Percentiles rank a stretch among this genome's conserved stretches.
Conservation (phyloP, 1,140 invertebrate species). For the Drosophila simulans region DNA sequence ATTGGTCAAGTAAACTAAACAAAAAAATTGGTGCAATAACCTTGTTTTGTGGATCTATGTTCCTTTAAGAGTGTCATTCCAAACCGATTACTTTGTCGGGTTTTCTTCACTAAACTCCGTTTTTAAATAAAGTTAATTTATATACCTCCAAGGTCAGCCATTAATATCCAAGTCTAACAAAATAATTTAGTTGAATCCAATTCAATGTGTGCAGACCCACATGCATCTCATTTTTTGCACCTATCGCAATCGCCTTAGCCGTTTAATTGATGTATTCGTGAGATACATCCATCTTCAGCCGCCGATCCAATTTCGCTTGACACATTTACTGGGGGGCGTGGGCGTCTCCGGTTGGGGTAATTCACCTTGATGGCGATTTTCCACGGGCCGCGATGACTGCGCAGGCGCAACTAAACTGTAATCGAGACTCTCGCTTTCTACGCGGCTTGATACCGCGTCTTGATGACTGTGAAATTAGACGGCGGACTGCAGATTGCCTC, state of each 20-base stretch:
- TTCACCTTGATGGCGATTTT: constrained; percentile 50
- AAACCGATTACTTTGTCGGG: no score
- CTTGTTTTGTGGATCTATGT: no score
- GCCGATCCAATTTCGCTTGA: constrained; percentile 38
- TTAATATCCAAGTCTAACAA: neutral
- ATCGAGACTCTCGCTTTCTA: constrained; percentile 75
- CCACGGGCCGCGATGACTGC: constrained; percentile 51
- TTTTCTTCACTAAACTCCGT: no score
- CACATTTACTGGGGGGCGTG: constrained; percentile 30
- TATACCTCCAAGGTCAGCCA: neutral
- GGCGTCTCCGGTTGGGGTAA: constrained; percentile 28
- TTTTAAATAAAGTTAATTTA: neutral
- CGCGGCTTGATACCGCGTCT: constrained; percentile 33
- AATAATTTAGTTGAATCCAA: neutral
- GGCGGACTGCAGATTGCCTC: constrained; percentile 19
- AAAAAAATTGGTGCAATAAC: neutral
- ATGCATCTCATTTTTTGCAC: constrained; percentile 15
- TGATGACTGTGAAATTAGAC: constrained; percentile 75
- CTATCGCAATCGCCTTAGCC: constrained; percentile 21
- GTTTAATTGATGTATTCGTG: constrained; percentile 16
- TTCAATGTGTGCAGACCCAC: neutral
- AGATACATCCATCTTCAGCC: constrained; percentile 27
- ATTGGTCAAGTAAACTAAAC: constrained; percentile 6
- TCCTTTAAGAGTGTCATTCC: no score
- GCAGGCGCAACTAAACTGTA: constrained; percentile 62